Base-by-base conservation (phyloP, 2,113 vertebrate species). In the Scartelaos histophorus region DNA sequence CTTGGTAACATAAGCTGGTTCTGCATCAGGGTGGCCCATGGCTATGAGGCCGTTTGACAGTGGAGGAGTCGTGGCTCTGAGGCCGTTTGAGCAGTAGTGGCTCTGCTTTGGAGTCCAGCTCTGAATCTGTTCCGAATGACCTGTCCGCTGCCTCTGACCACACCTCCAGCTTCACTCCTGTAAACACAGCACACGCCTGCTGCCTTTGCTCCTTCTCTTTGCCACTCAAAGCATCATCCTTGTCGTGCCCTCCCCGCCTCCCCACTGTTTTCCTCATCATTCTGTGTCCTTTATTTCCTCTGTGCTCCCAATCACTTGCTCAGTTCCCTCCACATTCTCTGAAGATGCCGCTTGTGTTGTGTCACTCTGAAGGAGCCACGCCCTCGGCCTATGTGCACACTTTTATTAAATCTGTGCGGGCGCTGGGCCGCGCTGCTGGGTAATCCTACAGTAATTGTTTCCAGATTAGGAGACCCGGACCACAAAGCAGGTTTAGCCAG, bases 361-460 rank as follows among this genome's bases (percentile, higher is more conserved):
- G 87, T 80, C 81, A 88, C 92, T 89, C 80, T 86, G 82, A 46
- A 90, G 87, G 69, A 87, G 71, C 94, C 94, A 75, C 96, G 89
- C 95, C 95, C 92, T 93, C 84, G 88, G 87, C 92, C 86, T 87
- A 91, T 93, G 94, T 95, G 94, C 93, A 93, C 84, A 88, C 92
- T 94, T 94, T 91, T 90, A 90, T 93, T 93, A 93, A 94, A 91
- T 90, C 90, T 91, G 87, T 92, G 92, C 86, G 90, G 85, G 89
- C 89, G 85, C 90, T 93, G 83, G 83, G 79, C 82, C 83, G 83
- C 88, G 85, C 83, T 54, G 85, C 78, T 72, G 66, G 87, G 88
- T 94, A 93, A 92, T 93, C 93, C 93, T 91, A 85, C 91, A 93
- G 90, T 93, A 94, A 94, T 93, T 94, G 91, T 93, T 92, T 93